Conservation (phyloP, 2,113 vertebrate genomes). For the Papio anubis region DNA sequence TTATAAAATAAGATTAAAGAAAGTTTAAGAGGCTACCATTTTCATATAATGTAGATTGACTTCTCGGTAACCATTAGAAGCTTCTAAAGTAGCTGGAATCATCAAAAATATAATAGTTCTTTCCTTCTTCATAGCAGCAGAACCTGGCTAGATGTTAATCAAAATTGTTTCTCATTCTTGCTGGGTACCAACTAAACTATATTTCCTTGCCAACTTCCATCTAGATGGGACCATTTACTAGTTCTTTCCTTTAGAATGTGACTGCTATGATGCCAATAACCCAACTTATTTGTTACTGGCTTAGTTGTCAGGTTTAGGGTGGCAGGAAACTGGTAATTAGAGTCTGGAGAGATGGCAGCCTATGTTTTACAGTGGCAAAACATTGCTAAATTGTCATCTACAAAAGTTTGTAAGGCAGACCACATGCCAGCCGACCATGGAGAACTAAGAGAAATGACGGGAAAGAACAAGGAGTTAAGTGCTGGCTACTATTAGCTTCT, state of each 20-base stretch:
- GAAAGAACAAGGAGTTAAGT: neutral
- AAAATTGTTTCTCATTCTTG: neutral
- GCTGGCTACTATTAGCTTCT: neutral
- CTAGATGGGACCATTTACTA: neutral
- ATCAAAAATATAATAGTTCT: neutral
- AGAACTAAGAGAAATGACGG: neutral
- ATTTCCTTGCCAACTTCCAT: neutral
- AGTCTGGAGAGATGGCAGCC: neutral
- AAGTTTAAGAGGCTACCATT: neutral
- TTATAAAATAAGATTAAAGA: neutral
- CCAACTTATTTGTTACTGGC: neutral
- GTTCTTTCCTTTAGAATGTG: neutral
- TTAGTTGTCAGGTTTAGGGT: neutral
- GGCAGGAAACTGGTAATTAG: neutral
- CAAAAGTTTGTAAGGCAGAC: neutral
- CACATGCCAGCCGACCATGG: neutral
- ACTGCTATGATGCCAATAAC: neutral
- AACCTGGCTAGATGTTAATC: neutral
- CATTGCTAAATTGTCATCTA: neutral
- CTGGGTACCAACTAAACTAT: neutral
- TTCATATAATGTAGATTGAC: neutral
- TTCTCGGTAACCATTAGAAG: constrained; percentile 3
- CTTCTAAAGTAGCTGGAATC: neutral
- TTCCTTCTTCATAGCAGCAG: neutral
- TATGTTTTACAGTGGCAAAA: neutral